Evolutionary conservation across 2,797 vertebrate species (phyloP), one percentile per base, ranked within the genome.

Genomic region (Sebastes matsubarae): DNA sequence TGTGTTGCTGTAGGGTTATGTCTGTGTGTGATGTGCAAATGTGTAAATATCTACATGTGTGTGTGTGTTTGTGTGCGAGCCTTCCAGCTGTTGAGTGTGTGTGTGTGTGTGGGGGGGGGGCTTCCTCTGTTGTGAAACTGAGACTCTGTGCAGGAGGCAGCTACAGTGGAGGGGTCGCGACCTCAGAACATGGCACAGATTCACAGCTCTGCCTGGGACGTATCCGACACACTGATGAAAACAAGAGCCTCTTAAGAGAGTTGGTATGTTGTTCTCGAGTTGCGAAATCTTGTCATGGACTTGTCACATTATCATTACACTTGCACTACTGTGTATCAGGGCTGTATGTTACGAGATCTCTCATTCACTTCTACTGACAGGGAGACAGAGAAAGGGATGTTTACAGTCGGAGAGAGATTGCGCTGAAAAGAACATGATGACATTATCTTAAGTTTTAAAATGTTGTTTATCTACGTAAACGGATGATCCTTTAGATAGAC

Each of bases 171-270:
- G 71, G 84, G 87, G 91, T 87, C 73, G 8, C 2, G 80, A 92
- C 85, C 90, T 72, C 71, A 36, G 75, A 89, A 91, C 89, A 87
- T 83, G 82, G 67, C 68, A 72, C 85, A 76, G 75, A 88, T 90
- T 91, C 85, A 85, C 81, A 87, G 72, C 75, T 79, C 77, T 78
- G 82, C 69, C 77, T 60, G 60, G 50, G 72, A 68, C 1, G 14
- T 46, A 75, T 71, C 68, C 32, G 68, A 84, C 54, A 16, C 10
- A 10, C 29, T 68, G 58, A 68, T 61, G 29, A 32, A 13, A 36
- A 82, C 63, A 63, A 68, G 36, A 71, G 68, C n/a, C 72, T 61
- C 55, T 7, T 18, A 77, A 75, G n/a, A 80, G 63, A 76, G 27
- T n/a, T 32, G 52, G 29, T 24, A 24, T 60, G 72, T 69, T 82